phyloP scores from a whole-genome alignment of 1,140 invertebrate genomes.

The Triops cancriformis region DNA sequence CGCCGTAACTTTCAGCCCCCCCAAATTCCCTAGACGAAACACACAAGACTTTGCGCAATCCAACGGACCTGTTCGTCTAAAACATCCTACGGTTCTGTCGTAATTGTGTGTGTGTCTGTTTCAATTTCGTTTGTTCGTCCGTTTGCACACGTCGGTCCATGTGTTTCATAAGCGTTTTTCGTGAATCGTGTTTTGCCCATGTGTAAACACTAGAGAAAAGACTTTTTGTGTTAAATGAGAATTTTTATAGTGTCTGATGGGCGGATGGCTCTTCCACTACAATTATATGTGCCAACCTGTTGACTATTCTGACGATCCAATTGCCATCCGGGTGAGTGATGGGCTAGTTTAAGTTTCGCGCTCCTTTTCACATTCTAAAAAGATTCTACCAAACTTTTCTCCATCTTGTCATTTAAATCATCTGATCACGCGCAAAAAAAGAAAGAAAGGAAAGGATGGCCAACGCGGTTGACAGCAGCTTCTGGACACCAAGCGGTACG shows the following conservation, averaged over 20 bases:
- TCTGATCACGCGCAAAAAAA: not conserved
- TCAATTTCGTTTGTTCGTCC: not conserved
- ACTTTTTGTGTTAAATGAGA: not conserved
- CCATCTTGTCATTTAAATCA: not conserved
- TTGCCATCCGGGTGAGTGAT: conserved; percentile 67
- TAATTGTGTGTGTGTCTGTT: not conserved
- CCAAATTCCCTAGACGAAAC: too few relatives aligned
- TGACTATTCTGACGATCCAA: conserved; percentile 64
- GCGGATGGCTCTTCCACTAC: conserved; percentile 67
- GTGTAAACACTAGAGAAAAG: not conserved
- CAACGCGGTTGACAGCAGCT: conserved; percentile 32
- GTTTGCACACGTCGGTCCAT: too few relatives aligned
- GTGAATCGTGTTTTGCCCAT: not conserved
- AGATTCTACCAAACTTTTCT: not conserved
- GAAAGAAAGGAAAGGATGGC: conserved; percentile 31
- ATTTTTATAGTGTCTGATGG: conserved; percentile 54
- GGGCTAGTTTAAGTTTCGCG: conserved; percentile 8
- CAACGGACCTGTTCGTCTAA: too few relatives aligned
- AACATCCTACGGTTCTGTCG: too few relatives aligned
- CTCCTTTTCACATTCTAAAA: not conserved
- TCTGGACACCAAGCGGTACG: not conserved
- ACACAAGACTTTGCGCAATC: too few relatives aligned
- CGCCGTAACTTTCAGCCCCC: too few relatives aligned
- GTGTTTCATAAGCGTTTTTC: not conserved
- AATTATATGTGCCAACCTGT: conserved; percentile 82